Conservation (phyloP, 2,797 vertebrate species). For the Enteromius afrohamiltoni region DNA sequence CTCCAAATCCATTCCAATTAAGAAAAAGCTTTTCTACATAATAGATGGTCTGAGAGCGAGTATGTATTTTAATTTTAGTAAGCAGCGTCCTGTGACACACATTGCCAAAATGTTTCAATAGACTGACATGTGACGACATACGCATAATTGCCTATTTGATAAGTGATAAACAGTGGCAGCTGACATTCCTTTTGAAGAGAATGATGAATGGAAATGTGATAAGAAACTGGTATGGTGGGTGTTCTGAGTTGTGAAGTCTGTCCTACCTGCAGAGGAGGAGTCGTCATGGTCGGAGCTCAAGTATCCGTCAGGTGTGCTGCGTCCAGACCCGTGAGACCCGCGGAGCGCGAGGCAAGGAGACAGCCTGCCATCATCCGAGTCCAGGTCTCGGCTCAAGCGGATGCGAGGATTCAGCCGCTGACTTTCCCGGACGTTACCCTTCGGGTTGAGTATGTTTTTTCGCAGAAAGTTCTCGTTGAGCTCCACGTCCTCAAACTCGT, state of each 20-base stretch:
- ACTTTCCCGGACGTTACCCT: conserved; percentile 52
- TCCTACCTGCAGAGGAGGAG: conserved; percentile 82
- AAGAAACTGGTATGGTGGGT: background rate
- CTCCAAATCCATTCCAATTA: background rate
- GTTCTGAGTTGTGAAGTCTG: background rate
- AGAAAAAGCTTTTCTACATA: background rate
- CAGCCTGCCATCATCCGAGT: conserved; percentile 79
- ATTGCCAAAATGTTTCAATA: background rate
- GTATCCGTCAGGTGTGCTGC: conserved; percentile 87
- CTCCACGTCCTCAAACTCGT: conserved; percentile 82
- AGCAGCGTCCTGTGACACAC: background rate
- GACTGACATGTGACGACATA: background rate
- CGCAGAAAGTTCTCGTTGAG: conserved; percentile 82
- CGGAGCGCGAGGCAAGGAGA: conserved; percentile 71
- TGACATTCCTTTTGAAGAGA: background rate
- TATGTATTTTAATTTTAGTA: background rate
- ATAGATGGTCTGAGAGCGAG: background rate
- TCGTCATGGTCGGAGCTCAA: conserved; percentile 90
- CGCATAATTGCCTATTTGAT: background rate
- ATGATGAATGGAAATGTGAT: background rate
- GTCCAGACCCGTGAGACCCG: conserved; percentile 71
- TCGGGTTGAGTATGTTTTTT: conserved; percentile 78
- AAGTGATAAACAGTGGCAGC: background rate
- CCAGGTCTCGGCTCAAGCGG: conserved; percentile 76
- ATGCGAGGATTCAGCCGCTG: conserved; percentile 61